These are phyloP conservation scores for Danio aesculapii DNA, from an alignment of 2,797 vertebrate genomes.

Conservation along the genomic window DNA sequence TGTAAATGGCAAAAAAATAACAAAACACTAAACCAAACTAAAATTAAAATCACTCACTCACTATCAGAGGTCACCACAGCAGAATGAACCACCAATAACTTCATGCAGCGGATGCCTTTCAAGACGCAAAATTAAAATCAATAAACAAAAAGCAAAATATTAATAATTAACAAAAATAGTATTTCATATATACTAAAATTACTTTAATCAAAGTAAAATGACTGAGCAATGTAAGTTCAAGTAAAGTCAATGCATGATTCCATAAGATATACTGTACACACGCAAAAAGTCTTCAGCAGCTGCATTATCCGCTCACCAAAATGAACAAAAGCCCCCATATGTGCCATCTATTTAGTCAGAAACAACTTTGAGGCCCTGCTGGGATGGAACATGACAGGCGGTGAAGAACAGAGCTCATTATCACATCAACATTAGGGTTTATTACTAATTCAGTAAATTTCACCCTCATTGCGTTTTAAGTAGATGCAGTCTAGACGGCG, in stretches of 20 bases:
- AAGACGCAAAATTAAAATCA: too few species aligned
- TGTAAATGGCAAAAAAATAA: too few species aligned
- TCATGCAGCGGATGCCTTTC: too few species aligned
- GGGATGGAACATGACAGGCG: neutral
- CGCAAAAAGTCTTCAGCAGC: neutral
- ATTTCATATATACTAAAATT: too few species aligned
- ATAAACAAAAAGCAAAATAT: too few species aligned
- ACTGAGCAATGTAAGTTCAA: neutral
- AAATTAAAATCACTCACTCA: too few species aligned
- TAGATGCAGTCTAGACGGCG: conserved; percentile 35
- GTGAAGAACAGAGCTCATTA: neutral
- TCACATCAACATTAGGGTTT: neutral
- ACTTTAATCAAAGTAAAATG: neutral
- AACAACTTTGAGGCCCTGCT: neutral
- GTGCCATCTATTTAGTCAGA: neutral
- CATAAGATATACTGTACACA: too few species aligned
- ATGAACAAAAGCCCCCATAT: neutral
- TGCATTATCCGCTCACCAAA: neutral
- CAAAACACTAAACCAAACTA: too few species aligned
- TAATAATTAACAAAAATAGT: too few species aligned
- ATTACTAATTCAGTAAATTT: neutral
- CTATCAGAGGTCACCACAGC: too few species aligned
- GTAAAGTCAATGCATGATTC: neutral
- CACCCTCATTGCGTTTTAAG: conserved; percentile 1
- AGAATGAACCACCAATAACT: too few species aligned